Base-by-base conservation (phyloP, 2,113 vertebrate genomes). In the Phoxinus phoxinus region DNA sequence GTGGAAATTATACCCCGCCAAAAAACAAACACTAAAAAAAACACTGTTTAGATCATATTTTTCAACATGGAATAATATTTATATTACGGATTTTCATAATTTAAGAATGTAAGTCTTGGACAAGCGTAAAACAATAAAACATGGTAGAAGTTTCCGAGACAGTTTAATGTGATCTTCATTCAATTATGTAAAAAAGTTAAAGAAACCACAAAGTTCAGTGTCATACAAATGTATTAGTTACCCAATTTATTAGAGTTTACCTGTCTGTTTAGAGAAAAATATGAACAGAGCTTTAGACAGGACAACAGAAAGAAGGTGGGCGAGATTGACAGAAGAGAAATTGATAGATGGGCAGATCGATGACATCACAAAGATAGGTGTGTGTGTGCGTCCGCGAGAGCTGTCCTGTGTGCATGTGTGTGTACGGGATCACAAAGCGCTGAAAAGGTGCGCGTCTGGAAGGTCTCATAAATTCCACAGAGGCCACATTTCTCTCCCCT, bases 381-480 rank as follows among this genome's bases (percentile, higher is more conserved):
- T 72, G 61, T 72, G 61, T 80, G 76, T 25, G 75, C 12, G 6
- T 67, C 30, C 30, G 32, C 17, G 53, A 4, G 58, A 69, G 27
- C 44, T 44, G 19, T 53, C 48, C 56, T 61, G 72, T 65, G 37
- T 67, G 56, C 15, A 23, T 30, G 41, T 77, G 83, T 84, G 83
- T 53, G 84, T 25, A 35, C 19, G 15, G 19, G 65, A 56, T 77
- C 65, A 83, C 67, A 83, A 83, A 72, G 81, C 51, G 30, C 63
- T 83, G 58, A 73, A 83, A 72, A 71, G 67, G 48, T 56, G 65
- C 67, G 23, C 67, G 23, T 58, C 67, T 83, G 48, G 81, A 83
- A 83, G 67, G 81, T 72, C 67, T 79, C 75, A 85, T 85, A 85
- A 85, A 85, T 85, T 85, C 56, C 53, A 79, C 4, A 32, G 48